Conservation (phyloP, 2,113 vertebrate genomes). For the Anser cygnoides region DNA sequence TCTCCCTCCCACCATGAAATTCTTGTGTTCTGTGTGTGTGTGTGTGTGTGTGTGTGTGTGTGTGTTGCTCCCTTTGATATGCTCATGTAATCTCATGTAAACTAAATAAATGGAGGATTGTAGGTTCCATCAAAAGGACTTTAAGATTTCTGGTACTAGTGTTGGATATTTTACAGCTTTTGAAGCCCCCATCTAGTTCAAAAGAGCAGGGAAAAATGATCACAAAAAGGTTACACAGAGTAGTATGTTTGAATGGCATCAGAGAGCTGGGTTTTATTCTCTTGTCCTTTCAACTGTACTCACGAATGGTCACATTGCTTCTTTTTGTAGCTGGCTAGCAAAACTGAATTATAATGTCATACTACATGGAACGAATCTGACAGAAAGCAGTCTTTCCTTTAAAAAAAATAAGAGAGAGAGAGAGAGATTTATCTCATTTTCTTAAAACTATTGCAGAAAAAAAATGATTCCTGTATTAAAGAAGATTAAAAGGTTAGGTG, state of each 20-base stretch:
- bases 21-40: not conserved
- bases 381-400: not conserved
- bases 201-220: not conserved
- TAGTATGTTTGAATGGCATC: not conserved
- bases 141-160: not conserved
- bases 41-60: not conserved
- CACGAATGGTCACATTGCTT: not conserved
- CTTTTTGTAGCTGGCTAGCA: not conserved
- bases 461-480: not conserved
- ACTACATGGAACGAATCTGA: not conserved
- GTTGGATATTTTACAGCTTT: not conserved
- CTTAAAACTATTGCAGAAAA: not conserved
- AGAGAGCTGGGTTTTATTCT: not conserved
- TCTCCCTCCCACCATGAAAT: not conserved
- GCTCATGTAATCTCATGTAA: not conserved
- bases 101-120: not conserved
- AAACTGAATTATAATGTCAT: not conserved
- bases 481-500: not conserved
- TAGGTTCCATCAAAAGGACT: not conserved
- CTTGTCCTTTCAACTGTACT: not conserved
- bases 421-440: not conserved
- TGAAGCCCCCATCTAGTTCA: conserved; percentile 10
- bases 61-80: conserved; percentile 31
- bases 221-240: not conserved
- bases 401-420: not conserved